Evolutionary conservation across 2,888 invertebrate genomes (phyloP).

Genomic region (Sphaerophoria rueppellii): DNA sequence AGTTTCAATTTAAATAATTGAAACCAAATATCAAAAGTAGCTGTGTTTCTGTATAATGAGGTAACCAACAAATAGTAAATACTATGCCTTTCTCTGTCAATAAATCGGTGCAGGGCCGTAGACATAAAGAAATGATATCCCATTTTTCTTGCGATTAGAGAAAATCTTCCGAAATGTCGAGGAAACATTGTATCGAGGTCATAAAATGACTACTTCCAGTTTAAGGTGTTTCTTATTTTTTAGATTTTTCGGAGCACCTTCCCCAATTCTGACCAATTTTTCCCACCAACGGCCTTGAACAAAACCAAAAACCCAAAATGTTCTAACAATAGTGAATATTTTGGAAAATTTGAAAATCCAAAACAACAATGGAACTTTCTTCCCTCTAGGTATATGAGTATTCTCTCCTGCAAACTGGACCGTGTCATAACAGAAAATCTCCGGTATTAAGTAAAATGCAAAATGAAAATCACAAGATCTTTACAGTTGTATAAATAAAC

Average conservation of each 20-base stretch:
- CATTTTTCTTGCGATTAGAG: too few species aligned
- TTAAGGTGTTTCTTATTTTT: too few species aligned
- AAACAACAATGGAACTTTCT: constrained; percentile 27
- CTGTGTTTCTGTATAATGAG: constrained; percentile 31
- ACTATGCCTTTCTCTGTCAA: neutral
- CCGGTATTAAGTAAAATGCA: constrained; percentile 12
- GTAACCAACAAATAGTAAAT: constrained; percentile 20
- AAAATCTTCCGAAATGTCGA: too few species aligned
- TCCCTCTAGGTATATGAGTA: neutral
- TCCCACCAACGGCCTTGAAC: neutral
- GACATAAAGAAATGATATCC: neutral
- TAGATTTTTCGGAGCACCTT: neutral
- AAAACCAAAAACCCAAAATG: neutral
- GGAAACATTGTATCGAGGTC: too few species aligned
- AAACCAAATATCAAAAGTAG: constrained; percentile 39
- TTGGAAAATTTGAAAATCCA: constrained; percentile 4
- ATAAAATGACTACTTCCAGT: too few species aligned
- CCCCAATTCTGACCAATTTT: neutral
- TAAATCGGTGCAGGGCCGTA: neutral
- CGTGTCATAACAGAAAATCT: constrained; percentile 29
- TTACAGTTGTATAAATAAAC: constrained; percentile 1
- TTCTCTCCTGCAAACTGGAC: constrained; percentile 16
- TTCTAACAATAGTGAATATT: neutral
- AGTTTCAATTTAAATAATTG: constrained; percentile 40
- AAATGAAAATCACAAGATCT: constrained; percentile 22